These are phyloP conservation scores for Chaetura pelagica DNA, from an alignment of 2,113 vertebrate genomes.

Conservation along the genomic window DNA sequence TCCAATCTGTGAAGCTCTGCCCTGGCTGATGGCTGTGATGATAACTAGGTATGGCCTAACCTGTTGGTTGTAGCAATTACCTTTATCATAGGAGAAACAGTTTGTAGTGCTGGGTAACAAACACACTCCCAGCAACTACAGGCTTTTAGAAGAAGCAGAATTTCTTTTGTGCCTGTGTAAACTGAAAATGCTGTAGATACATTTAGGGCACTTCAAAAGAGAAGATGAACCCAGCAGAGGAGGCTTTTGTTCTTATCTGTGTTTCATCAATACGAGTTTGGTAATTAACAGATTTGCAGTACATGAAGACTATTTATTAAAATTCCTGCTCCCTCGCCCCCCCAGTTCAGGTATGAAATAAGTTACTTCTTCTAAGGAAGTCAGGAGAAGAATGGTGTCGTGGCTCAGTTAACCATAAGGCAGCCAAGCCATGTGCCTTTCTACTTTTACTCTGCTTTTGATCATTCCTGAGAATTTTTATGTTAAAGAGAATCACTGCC, in stretches of 20 bases:
- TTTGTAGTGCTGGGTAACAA: background rate
- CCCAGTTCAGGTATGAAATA: background rate
- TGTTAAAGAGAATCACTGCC: background rate
- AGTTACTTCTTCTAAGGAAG: background rate
- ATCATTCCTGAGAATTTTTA: background rate
- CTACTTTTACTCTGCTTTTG: background rate
- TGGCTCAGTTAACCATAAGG: background rate
- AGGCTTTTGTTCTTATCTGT: background rate
- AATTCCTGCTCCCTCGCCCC: background rate
- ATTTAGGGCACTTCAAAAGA: background rate
- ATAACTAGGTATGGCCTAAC: no score
- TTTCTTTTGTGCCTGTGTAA: fast-evolving
- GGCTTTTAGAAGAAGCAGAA: background rate
- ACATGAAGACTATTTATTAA: background rate
- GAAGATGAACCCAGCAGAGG: background rate
- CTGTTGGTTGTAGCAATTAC: background rate
- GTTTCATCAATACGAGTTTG: background rate
- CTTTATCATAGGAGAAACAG: background rate
- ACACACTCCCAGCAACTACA: fast-evolving
- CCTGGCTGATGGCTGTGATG: background rate
- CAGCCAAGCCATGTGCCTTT: background rate
- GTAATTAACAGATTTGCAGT: background rate
- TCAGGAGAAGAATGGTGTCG: background rate
- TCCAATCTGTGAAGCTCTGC: background rate
- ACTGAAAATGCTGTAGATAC: background rate